These are phyloP conservation scores for Telmatherina bonti DNA, from an alignment of 2,797 vertebrate species.

Conservation along the genomic window DNA sequence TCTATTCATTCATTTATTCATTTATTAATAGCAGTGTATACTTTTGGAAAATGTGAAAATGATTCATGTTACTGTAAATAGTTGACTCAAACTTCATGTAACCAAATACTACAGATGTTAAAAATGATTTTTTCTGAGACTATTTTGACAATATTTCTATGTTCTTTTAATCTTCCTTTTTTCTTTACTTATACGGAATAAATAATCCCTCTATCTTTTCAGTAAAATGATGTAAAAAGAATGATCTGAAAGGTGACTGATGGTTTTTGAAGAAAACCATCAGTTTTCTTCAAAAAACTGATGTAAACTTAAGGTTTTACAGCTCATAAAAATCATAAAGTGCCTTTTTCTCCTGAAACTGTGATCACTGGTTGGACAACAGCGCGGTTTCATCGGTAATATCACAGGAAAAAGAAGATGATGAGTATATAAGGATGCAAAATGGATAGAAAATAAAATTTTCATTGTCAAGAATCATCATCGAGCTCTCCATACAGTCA, in stretches of 20 bases:
- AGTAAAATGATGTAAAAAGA: neutral
- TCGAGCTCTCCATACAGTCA: neutral
- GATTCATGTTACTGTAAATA: neutral
- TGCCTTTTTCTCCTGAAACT: neutral
- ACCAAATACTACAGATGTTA: neutral
- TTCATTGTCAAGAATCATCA: neutral
- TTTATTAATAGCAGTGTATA: too few relatives aligned
- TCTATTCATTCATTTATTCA: too few relatives aligned
- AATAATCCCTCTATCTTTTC: neutral
- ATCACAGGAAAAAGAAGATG: conserved; percentile 12
- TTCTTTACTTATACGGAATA: neutral
- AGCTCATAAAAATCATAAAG: conserved; percentile 6
- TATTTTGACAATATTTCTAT: too few relatives aligned
- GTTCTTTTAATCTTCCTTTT: too few relatives aligned
- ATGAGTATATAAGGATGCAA: neutral
- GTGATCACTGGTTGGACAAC: neutral
- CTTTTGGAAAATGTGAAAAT: neutral
- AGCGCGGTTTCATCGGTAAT: conserved; percentile 16
- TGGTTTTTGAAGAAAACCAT: conserved; percentile 61
- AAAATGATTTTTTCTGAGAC: too few relatives aligned
- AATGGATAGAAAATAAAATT: neutral
- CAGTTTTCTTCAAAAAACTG: too few relatives aligned
- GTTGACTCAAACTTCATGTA: neutral
- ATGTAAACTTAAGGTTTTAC: too few relatives aligned
- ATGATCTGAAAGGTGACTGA: neutral